phyloP scores from a whole-genome alignment of 2,888 invertebrate species.

The Falcaria lacertinaria region DNA sequence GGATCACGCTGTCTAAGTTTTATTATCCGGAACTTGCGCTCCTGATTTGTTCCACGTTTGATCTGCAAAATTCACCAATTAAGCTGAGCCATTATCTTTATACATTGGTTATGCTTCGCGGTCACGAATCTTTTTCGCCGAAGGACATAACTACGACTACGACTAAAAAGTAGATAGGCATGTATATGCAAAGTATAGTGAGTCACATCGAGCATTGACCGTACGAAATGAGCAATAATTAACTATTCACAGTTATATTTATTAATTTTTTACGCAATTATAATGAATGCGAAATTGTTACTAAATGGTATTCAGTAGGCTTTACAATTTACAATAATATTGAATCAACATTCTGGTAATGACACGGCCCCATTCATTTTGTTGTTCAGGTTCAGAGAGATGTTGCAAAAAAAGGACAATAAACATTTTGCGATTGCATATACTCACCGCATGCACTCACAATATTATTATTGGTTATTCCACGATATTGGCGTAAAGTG shows the following conservation, averaged over 20 bases:
- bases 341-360: too few species aligned
- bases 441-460: background rate
- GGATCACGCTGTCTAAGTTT: conserved; percentile 44
- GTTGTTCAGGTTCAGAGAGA: too few species aligned
- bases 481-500: background rate
- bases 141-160: conserved; percentile 9
- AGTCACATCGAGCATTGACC: background rate
- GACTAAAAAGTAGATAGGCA: background rate
- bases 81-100: conserved; percentile 47
- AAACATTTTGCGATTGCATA: background rate
- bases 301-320: too few species aligned
- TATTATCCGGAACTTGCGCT: conserved; percentile 55
- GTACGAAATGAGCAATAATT: background rate
- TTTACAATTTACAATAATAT: too few species aligned
- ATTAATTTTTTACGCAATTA: too few species aligned
- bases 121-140: conserved; percentile 41
- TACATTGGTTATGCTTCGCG: conserved; percentile 53
- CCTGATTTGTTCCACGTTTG: conserved; percentile 57
- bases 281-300: too few species aligned
- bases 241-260: background rate
- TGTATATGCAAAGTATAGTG: conserved; percentile 6
- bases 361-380: too few species aligned
- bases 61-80: conserved; percentile 53
- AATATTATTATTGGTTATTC: background rate
- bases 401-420: background rate